A percentile compares a stretch with the other conserved stretches of the same genome.
Conservation (phyloP, 30 jellyfish, hydroid and myxozoan species). For the Chrysaora quinquecirrha region DNA sequence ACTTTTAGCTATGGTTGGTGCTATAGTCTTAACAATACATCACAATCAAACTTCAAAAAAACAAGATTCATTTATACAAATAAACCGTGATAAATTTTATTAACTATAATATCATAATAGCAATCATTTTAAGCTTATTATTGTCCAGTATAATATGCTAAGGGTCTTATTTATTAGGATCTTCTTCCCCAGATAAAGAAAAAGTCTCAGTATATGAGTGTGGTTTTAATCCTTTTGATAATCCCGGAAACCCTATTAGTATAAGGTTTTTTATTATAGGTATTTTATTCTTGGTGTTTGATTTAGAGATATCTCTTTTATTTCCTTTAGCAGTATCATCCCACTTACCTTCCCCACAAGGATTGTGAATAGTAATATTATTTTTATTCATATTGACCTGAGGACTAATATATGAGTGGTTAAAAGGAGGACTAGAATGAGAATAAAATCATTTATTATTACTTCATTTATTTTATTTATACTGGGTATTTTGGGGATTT, state of each 20-base stretch:
- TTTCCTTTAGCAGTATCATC: slow-evolving; percentile 44
- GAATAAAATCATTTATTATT: slow-evolving; percentile 9
- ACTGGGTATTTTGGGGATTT: slow-evolving; percentile 24
- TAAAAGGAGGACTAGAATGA: slow-evolving; percentile 66
- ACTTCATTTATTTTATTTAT: slow-evolving; percentile 7
- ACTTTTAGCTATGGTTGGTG: slow-evolving; percentile 40
- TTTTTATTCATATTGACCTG: slow-evolving; percentile 14
- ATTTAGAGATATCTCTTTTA: slow-evolving; percentile 40
- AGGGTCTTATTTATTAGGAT: slow-evolving; percentile 6
- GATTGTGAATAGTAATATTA: not conserved
- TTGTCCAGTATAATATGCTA: slow-evolving; percentile 2
- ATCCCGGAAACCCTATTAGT: slow-evolving; percentile 53
- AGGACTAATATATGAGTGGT: slow-evolving; percentile 47
- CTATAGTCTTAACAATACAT: slow-evolving; percentile 22
- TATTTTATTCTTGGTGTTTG: slow-evolving; percentile 39
- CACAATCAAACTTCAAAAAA: not conserved
- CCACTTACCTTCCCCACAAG: not conserved
- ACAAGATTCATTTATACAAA: slow-evolving; percentile 28
- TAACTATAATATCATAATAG: not conserved
- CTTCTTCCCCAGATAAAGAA: slow-evolving; percentile 40
- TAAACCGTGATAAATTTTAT: not conserved
- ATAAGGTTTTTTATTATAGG: slow-evolving; percentile 51
- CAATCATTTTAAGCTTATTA: not conserved
- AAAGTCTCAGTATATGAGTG: slow-evolving; percentile 54
- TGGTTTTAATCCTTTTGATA: slow-evolving; percentile 59